Evolutionary conservation across 2,113 vertebrate genomes (phyloP).

Genomic region (Scortum barcoo): DNA sequence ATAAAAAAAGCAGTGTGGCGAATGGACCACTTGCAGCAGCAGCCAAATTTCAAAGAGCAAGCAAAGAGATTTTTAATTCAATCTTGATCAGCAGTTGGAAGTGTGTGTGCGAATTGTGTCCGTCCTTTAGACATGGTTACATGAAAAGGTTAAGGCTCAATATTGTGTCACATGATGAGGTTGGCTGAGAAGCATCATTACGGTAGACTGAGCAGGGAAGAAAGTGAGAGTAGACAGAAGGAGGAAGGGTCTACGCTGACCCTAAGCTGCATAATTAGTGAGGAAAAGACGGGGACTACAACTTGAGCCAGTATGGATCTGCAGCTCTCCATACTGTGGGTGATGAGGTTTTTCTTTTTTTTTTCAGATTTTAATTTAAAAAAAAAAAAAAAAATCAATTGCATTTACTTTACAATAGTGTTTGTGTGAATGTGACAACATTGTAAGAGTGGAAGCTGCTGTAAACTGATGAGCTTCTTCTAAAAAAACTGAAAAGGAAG

Average conservation of each 20-base stretch:
- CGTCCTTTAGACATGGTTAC: slow-evolving; percentile 48
- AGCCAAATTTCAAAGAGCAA: slow-evolving; percentile 73
- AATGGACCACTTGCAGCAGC: slow-evolving; percentile 59
- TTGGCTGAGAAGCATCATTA: slow-evolving; percentile 37
- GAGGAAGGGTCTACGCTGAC: slow-evolving; percentile 21
- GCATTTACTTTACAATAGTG: not conserved
- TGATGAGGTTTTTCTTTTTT: no score
- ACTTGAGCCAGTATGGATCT: not conserved
- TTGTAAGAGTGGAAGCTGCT: not conserved
- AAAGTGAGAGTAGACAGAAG: slow-evolving; percentile 12
- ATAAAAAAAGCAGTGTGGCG: slow-evolving; percentile 41
- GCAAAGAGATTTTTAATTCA: slow-evolving; percentile 54
- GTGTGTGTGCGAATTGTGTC: slow-evolving; percentile 32
- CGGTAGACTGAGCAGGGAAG: slow-evolving; percentile 38
- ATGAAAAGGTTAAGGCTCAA: slow-evolving; percentile 43
- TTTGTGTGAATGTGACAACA: not conserved
- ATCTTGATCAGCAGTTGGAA: slow-evolving; percentile 38
- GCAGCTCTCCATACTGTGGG: not conserved
- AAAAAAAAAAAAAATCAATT: not conserved
- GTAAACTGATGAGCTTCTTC: not conserved
- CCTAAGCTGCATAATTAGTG: slow-evolving; percentile 22
- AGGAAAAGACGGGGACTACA: not conserved
- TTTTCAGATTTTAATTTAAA: no score
- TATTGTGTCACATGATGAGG: slow-evolving; percentile 43
- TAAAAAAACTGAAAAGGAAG: not conserved